These are phyloP conservation scores for Pyrrhosoma nymphula DNA, from an alignment of 2,888 invertebrate genomes.

Conservation along the genomic window DNA sequence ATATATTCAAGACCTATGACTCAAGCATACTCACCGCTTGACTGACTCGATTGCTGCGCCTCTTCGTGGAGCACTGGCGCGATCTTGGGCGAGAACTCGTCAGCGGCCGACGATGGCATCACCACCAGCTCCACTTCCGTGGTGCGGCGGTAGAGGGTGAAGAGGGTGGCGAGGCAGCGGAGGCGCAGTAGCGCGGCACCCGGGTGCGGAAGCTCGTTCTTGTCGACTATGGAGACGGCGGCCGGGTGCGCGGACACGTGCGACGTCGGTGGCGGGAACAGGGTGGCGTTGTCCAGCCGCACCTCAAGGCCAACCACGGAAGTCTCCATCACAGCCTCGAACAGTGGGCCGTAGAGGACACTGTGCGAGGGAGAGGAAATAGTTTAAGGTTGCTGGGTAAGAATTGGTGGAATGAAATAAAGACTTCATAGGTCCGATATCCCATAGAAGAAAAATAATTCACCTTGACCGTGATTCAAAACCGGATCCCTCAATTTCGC, in stretches of 20 bases:
- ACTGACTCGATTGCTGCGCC: conserved; percentile 75
- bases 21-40: background rate
- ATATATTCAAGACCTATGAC: too few species aligned
- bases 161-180: conserved; percentile 83
- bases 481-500: too few species aligned
- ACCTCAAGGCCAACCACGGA: conserved; percentile 31
- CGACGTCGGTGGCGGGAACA: conserved; percentile 35
- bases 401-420: too few species aligned
- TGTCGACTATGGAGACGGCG: conserved; percentile 19
- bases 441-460: too few species aligned
- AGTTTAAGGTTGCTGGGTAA: background rate
- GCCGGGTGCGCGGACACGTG: background rate
- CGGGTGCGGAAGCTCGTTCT: conserved; percentile 12
- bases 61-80: conserved; percentile 82
- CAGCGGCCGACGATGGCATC: conserved; percentile 70
- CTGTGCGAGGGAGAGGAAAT: background rate
- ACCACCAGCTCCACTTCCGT: conserved; percentile 80
- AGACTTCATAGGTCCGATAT: too few species aligned
- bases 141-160: conserved; percentile 83
- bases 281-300: conserved; percentile 52
- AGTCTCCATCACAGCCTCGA: conserved; percentile 54
- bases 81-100: conserved; percentile 82
- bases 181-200: conserved; percentile 75
- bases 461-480: too few species aligned
- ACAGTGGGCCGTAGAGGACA: conserved; percentile 34